These are phyloP conservation scores for Loris lydekkerianus DNA, from an alignment of 2,797 vertebrate species.

Conservation along the genomic window DNA sequence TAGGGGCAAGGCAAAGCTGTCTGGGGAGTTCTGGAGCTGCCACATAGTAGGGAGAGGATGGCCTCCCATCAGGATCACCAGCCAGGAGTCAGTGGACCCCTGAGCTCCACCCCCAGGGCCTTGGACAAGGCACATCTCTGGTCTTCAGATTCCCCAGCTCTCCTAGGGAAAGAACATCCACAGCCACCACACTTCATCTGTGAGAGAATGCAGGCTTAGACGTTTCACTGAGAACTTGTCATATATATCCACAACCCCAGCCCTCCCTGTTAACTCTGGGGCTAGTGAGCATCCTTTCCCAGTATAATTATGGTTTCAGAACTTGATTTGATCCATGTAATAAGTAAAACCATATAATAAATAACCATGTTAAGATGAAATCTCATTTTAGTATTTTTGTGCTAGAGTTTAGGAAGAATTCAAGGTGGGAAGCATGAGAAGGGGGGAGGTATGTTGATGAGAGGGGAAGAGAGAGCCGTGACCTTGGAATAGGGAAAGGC, in stretches of 20 bases:
- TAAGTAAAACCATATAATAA: slow-evolving; percentile 24
- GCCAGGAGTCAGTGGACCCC: neutral
- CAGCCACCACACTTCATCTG: neutral
- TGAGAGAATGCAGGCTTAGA: neutral
- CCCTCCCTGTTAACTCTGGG: neutral
- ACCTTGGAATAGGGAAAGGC: neutral
- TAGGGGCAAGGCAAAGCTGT: neutral
- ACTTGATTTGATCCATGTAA: slow-evolving; percentile 22
- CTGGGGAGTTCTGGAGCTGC: neutral
- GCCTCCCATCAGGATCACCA: neutral
- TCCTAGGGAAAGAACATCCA: neutral
- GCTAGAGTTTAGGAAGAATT: neutral
- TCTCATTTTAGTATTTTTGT: neutral
- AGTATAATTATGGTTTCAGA: neutral
- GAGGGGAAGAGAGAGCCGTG: neutral
- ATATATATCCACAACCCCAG: fast-evolving
- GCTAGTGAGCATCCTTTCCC: neutral
- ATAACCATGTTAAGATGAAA: slow-evolving; percentile 2
- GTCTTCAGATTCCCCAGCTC: neutral
- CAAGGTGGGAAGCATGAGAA: neutral
- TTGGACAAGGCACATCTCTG: neutral
- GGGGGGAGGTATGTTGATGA: neutral
- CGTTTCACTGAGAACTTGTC: neutral
- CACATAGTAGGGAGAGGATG: neutral
- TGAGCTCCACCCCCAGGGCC: no score